A percentile compares a stretch with the other conserved stretches of the same genome.
phyloP scores from a whole-genome alignment of 2,113 vertebrate species.

The Phainopepla nitens region DNA sequence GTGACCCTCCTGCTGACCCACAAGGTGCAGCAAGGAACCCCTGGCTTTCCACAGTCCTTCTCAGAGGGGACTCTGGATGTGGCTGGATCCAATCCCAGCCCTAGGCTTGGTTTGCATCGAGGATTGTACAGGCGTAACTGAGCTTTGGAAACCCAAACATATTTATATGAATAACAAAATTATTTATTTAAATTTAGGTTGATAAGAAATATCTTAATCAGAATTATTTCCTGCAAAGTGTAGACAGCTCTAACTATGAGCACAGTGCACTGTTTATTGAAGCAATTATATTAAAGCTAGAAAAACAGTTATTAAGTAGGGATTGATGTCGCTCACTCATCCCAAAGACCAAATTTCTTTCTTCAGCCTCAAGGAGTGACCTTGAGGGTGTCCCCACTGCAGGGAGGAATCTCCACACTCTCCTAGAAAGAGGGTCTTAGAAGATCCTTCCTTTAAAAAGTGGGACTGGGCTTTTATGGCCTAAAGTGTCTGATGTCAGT shows the following conservation, averaged over 20 bases:
- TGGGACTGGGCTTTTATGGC: neutral
- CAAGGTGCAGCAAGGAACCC: neutral
- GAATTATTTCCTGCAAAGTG: neutral
- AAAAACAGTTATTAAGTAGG: neutral
- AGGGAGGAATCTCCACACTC: neutral
- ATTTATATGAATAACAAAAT: neutral
- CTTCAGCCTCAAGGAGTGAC: neutral
- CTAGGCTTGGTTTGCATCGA: neutral
- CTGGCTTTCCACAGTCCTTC: neutral
- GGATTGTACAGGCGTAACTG: neutral
- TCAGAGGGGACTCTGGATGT: neutral
- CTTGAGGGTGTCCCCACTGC: neutral
- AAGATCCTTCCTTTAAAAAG: neutral
- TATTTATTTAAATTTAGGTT: neutral
- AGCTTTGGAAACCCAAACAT: neutral
- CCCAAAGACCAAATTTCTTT: neutral
- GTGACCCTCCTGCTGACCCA: neutral
- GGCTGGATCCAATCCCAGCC: neutral
- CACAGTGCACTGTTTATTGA: neutral
- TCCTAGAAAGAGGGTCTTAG: neutral
- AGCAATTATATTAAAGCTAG: neutral
- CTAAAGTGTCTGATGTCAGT: too few relatives aligned
- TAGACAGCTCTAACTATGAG: neutral
- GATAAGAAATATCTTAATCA: neutral
- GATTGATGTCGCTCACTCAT: neutral